phyloP scores from a whole-genome alignment of 2,113 vertebrate genomes.

The Cinclus cinclus region DNA sequence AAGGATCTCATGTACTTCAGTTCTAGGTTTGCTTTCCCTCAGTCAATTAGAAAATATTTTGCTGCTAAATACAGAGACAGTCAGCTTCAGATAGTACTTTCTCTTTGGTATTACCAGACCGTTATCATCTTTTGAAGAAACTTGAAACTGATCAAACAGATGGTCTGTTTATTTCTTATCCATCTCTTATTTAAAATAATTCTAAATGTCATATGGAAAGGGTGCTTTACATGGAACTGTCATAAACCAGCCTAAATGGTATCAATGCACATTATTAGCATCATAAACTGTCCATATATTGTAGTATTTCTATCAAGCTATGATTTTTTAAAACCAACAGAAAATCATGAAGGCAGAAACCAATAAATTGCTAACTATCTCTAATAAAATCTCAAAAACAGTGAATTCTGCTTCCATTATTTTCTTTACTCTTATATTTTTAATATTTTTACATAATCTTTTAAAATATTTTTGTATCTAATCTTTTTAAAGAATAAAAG shows the following conservation, averaged over 20 bases:
- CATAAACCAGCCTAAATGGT: slow-evolving; percentile 4
- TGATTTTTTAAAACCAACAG: background rate
- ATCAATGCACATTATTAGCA: background rate
- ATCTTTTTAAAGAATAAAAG: background rate
- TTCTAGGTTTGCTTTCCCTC: background rate
- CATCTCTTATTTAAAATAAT: background rate
- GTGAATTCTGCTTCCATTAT: background rate
- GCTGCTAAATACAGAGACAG: background rate
- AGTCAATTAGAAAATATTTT: background rate
- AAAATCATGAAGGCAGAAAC: background rate
- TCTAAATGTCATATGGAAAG: slow-evolving; percentile 16
- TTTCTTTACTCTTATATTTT: background rate
- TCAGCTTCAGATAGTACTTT: background rate
- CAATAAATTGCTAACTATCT: background rate
- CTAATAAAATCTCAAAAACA: background rate
- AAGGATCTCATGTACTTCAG: background rate
- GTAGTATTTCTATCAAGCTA: background rate
- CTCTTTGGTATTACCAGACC: background rate
- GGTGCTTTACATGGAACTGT: background rate
- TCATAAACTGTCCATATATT: background rate
- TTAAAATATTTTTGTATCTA: background rate
- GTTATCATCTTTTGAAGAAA: background rate
- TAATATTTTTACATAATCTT: no score
- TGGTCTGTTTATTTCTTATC: background rate
- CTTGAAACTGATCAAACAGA: background rate